Base-by-base conservation (phyloP, 2,113 vertebrate species). In the Symphodus melops region DNA sequence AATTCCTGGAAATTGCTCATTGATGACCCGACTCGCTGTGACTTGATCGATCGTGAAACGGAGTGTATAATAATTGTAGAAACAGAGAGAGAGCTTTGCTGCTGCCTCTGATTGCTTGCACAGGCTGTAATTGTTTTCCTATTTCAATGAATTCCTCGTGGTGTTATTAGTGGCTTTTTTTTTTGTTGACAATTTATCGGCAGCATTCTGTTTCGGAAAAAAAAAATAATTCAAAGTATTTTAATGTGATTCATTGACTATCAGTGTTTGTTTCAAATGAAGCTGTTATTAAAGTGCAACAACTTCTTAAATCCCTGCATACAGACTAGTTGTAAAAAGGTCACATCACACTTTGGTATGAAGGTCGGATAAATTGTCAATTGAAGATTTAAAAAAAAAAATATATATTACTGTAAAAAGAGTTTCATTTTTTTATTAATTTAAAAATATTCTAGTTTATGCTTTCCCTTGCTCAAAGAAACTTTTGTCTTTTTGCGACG, bases 11-110 rank as follows among this genome's bases (percentile, higher is more conserved):
- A 68, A 63, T 72, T 41, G 68, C 68, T 71, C 60, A 68, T 51
- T 42, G 33, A 71, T 51, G 75, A 63, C 42, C 17, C 3, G 19
- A 11, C 42, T 64, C 46, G 71, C 74, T 75, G 25, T 28, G 53
- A 77, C 44, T 61, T 16, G 42, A 81, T 88, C 79, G 53, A 60
- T 83, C 58, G 49, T 77, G 70, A 84, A 85, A 84, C 10, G 39
- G 61, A 68, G 60, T n/a, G 36, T 53, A 52, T 72, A 69, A 65
- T 75, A 65, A 56, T 36, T 56, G 36, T 13, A 12, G 52, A 68
- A 1, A 8, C 10, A 39, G 21, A 73, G 55, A 56, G 19, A 59
- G 55, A 9, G 51, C 75, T 68, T n/a, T 4, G 37, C n/a, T 49
- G 57, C 13, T 63, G 55, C 55, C 20, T 23, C 62, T 59, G 77